Percentiles rank a stretch among this genome's conserved stretches.
phyloP scores from a whole-genome alignment of 2,113 vertebrate species.

The Actinemys pallida region DNA sequence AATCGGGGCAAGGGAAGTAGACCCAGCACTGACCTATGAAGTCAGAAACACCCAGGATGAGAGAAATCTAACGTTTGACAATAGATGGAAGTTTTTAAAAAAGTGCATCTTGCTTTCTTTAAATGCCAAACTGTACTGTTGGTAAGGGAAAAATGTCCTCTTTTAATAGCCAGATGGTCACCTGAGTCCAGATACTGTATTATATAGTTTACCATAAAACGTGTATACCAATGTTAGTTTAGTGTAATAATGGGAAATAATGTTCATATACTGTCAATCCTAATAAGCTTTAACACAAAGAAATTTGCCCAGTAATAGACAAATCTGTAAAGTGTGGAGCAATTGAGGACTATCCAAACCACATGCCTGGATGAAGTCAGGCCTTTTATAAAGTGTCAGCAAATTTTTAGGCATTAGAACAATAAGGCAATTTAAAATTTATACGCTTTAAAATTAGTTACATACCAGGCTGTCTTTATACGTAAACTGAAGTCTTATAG shows the following conservation, averaged over 20 bases:
- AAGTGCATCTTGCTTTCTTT: background rate
- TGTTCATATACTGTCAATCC: background rate
- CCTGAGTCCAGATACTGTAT: background rate
- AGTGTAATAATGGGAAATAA: background rate
- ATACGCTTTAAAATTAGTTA: background rate
- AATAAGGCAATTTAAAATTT: slow-evolving; percentile 30
- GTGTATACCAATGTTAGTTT: background rate
- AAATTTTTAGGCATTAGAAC: slow-evolving; percentile 16
- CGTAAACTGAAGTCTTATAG: background rate
- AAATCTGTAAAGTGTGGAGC: background rate
- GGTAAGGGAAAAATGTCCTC: background rate
- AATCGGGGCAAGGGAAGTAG: background rate
- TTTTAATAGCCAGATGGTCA: background rate
- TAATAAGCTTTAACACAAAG: background rate
- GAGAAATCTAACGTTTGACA: background rate
- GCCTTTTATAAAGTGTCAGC: background rate
- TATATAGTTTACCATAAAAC: background rate
- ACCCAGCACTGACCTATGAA: background rate
- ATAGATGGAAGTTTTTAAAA: background rate
- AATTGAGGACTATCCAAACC: background rate
- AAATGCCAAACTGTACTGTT: background rate
- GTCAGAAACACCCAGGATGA: background rate
- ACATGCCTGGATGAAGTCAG: background rate
- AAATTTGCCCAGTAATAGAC: background rate
- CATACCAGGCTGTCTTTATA: background rate